Evolutionary conservation across 2,797 vertebrate species (phyloP).

Genomic region (Pogonophryne albipinna): DNA sequence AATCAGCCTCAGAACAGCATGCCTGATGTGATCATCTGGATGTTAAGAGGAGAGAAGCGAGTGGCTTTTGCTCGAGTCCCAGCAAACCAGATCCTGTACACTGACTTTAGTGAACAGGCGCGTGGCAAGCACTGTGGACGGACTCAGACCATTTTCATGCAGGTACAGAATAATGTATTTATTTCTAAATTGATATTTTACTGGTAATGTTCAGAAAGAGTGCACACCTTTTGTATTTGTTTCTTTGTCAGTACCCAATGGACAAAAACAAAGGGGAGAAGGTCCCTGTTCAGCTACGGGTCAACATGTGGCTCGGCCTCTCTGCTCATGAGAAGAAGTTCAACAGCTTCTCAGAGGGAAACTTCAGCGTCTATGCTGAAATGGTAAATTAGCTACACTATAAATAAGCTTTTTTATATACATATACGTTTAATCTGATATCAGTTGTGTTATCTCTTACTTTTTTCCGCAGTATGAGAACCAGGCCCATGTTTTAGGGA

Average conservation of each 20-base stretch:
- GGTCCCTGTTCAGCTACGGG: constrained; percentile 90
- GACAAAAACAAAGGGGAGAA: constrained; percentile 90
- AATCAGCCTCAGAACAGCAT: constrained; percentile 96
- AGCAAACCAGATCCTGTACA: constrained; percentile 91
- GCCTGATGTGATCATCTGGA: constrained; percentile 98
- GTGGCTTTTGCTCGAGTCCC: constrained; percentile 93
- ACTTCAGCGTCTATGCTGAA: constrained; percentile 96
- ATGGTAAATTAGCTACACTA: constrained; percentile 83
- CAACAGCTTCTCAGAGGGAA: constrained; percentile 94
- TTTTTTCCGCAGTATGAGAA: constrained; percentile 92
- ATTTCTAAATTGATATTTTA: not conserved
- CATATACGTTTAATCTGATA: not conserved
- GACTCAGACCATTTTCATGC: constrained; percentile 92
- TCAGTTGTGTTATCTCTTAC: not conserved
- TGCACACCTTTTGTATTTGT: not conserved
- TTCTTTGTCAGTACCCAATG: constrained; percentile 90
- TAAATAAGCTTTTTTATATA: not conserved
- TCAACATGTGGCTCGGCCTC: constrained; percentile 97
- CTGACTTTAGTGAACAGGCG: constrained; percentile 86
- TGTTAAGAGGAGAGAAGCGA: constrained; percentile 95
- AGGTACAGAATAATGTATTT: constrained; percentile 83
- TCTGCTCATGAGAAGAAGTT: constrained; percentile 93
- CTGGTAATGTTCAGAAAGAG: not conserved
- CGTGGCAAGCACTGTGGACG: constrained; percentile 93
- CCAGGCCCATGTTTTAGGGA: constrained; percentile 93